Conservation (phyloP, 2,888 invertebrate genomes). For the Amphipyra berbera region DNA sequence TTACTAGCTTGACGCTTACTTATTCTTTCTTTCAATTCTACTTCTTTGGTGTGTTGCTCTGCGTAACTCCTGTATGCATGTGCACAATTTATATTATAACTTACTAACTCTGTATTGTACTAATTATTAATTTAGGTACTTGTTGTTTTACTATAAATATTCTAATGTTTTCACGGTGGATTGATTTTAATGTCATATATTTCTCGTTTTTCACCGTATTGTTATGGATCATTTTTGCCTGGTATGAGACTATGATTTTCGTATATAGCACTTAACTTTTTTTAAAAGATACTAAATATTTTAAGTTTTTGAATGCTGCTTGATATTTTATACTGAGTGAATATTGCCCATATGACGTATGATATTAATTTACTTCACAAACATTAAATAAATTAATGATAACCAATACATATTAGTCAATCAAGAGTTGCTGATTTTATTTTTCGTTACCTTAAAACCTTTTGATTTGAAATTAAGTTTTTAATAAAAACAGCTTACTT, state of each 20-base stretch:
- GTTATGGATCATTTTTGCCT: conserved; percentile 43
- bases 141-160: conserved; percentile 38
- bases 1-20: conserved; percentile 75
- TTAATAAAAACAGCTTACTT: no score
- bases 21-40: conserved; percentile 69
- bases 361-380: background rate
- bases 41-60: conserved; percentile 84
- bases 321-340: conserved; percentile 14
- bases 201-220: conserved; percentile 20
- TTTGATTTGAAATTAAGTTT: no score
- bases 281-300: conserved; percentile 2
- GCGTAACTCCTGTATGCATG: conserved; percentile 74
- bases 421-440: conserved; percentile 18
- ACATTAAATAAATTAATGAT: background rate
- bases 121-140: conserved; percentile 48
- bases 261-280: conserved; percentile 5
- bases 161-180: conserved; percentile 35
- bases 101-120: conserved; percentile 65
- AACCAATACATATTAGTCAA: conserved; percentile 3
- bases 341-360: background rate
- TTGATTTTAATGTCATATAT: conserved; percentile 37
- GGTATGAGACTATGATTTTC: conserved; percentile 18
- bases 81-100: conserved; percentile 65
- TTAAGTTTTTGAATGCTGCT: conserved; percentile 33
- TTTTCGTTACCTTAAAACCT: conserved; percentile 10